Evolutionary conservation across 2,888 invertebrate species (phyloP).

Genomic region (Cheilosia pagana): DNA sequence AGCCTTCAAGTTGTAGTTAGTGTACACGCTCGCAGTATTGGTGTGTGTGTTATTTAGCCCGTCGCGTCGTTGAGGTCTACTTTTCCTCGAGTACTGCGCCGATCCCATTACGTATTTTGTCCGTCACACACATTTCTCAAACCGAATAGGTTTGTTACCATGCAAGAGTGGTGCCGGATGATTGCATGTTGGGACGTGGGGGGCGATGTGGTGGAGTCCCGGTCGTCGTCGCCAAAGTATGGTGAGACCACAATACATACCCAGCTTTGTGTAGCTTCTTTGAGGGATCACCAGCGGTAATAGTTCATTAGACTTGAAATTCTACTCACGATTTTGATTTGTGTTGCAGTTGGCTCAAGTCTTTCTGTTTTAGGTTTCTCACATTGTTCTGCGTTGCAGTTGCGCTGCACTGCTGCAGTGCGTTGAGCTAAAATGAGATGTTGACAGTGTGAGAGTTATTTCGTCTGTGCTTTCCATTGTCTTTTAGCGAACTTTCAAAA

Average conservation of each 20-base stretch:
- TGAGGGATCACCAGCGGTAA: slow-evolving; percentile 57
- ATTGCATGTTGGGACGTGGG: slow-evolving; percentile 47
- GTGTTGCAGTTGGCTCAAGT: slow-evolving; percentile 29
- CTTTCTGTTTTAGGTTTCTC: slow-evolving; percentile 40
- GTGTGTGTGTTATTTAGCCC: slow-evolving; percentile 21
- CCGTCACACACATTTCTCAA: slow-evolving; percentile 4
- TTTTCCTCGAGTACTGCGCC: slow-evolving; percentile 52
- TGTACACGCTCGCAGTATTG: slow-evolving; percentile 4
- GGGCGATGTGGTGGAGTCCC: slow-evolving; percentile 15
- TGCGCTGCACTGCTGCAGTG: slow-evolving; percentile 5
- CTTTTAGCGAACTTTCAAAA: slow-evolving; percentile 59
- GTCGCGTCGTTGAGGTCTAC: slow-evolving; percentile 57
- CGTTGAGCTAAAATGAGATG: slow-evolving; percentile 39
- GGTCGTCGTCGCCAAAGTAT: slow-evolving; percentile 2
- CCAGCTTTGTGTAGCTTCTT: slow-evolving; percentile 50
- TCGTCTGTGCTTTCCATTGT: slow-evolving; percentile 9
- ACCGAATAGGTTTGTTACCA: slow-evolving; percentile 54
- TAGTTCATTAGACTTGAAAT: slow-evolving; percentile 73
- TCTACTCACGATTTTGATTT: slow-evolving; percentile 74
- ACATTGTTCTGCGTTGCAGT: slow-evolving; percentile 40
- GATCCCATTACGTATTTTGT: slow-evolving; percentile 60
- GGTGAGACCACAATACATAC: slow-evolving; percentile 37
- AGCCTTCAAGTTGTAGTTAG: slow-evolving; percentile 23
- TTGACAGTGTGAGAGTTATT: slow-evolving; percentile 60
- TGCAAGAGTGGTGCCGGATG: slow-evolving; percentile 59